Conservation (phyloP, 2,797 vertebrate genomes). For the Pangasius krempfi region DNA sequence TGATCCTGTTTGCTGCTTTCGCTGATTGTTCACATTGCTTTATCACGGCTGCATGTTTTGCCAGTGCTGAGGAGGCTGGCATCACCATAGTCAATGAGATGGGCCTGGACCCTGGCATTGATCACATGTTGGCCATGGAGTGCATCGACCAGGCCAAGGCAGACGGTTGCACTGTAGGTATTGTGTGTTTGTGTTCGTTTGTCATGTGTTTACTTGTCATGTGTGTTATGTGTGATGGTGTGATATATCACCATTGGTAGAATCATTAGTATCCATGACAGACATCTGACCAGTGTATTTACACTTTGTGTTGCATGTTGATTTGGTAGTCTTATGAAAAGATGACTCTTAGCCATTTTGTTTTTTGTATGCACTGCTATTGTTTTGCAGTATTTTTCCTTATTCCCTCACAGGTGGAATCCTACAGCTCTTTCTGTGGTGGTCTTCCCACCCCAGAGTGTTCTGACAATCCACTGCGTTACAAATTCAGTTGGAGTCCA, state of each 20-base stretch:
- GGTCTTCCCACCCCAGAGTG: slow-evolving; percentile 91
- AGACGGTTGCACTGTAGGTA: slow-evolving; percentile 84
- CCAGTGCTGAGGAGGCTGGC: slow-evolving; percentile 85
- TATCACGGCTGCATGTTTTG: slow-evolving; percentile 38
- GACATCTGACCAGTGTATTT: slow-evolving; percentile 55
- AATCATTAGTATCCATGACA: slow-evolving; percentile 45
- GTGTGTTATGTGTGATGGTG: slow-evolving; percentile 48
- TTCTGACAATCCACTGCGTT: slow-evolving; percentile 93
- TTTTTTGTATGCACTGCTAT: not conserved
- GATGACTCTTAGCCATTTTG: not conserved
- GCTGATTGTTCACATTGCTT: slow-evolving; percentile 22
- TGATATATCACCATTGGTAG: slow-evolving; percentile 50
- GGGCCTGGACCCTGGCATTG: slow-evolving; percentile 95
- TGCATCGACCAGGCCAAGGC: slow-evolving; percentile 93
- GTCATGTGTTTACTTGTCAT: slow-evolving; percentile 40
- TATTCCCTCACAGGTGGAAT: slow-evolving; percentile 81
- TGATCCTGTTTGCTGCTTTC: slow-evolving; percentile 20
- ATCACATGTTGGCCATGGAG: slow-evolving; percentile 98
- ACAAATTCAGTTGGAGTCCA: slow-evolving; percentile 99
- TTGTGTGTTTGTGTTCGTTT: slow-evolving; percentile 49
- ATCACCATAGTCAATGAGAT: slow-evolving; percentile 90
- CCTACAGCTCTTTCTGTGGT: slow-evolving; percentile 91
- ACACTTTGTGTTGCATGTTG: slow-evolving; percentile 50
- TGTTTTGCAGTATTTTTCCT: not conserved
- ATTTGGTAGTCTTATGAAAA: slow-evolving; percentile 38